Percentiles rank a stretch among this genome's conserved stretches.
Conservation (phyloP, 2,888 invertebrate species). For the Eupithecia dodoneata region DNA sequence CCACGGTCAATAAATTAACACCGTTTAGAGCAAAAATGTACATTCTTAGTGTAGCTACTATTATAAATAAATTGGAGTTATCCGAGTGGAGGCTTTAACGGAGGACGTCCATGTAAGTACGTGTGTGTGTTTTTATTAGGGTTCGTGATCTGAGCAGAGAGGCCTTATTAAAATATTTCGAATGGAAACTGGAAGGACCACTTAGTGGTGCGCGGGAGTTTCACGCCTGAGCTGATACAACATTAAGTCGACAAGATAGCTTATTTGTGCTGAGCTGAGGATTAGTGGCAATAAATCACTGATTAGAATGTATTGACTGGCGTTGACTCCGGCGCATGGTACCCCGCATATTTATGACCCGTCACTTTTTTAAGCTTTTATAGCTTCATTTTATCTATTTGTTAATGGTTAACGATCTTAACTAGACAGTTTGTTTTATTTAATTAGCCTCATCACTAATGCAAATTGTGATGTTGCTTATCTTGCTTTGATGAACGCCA, state of each 20-base stretch:
- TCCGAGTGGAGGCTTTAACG: constrained; percentile 66
- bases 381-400: constrained; percentile 71
- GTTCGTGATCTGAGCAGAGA: constrained; percentile 83
- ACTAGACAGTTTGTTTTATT: constrained; percentile 66
- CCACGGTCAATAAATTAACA: constrained; percentile 85
- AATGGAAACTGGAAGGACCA: constrained; percentile 85
- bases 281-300: constrained; percentile 84
- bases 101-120: constrained; percentile 68
- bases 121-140: constrained; percentile 81
- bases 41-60: constrained; percentile 83
- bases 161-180: constrained; percentile 85
- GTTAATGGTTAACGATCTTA: constrained; percentile 66
- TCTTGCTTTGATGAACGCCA: constrained; percentile 53
- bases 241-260: constrained; percentile 85
- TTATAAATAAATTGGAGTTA: constrained; percentile 79
- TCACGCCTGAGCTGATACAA: constrained; percentile 83
- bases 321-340: constrained; percentile 75
- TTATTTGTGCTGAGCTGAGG: constrained; percentile 83
- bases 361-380: constrained; percentile 74
- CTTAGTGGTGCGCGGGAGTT: constrained; percentile 84
- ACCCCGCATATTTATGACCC: constrained; percentile 74
- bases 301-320: constrained; percentile 84
- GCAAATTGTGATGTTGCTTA: constrained; percentile 62
- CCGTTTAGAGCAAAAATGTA: constrained; percentile 84
- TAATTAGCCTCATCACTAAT: constrained; percentile 64